Percentiles rank a stretch among this genome's conserved stretches.
phyloP scores from a whole-genome alignment of 2,888 invertebrate genomes.

The Ochlodes sylvanus region DNA sequence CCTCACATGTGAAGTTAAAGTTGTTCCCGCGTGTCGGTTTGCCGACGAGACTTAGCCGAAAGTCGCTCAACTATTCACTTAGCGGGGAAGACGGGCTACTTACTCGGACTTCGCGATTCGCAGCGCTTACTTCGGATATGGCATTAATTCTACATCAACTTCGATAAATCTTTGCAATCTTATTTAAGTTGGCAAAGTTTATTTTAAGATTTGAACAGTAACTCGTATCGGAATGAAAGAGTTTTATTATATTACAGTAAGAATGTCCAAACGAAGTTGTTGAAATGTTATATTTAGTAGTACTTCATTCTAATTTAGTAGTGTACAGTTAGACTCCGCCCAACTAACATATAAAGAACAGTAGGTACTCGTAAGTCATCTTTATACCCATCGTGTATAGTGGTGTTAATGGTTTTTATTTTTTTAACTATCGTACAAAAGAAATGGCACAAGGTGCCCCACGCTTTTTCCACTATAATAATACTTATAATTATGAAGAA shows the following conservation, averaged over 20 bases:
- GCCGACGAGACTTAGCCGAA: constrained; percentile 8
- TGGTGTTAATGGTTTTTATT: too few relatives aligned
- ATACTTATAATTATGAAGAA: too few relatives aligned
- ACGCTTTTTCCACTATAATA: too few relatives aligned
- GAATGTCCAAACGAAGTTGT: background rate
- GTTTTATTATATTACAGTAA: background rate
- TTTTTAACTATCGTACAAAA: too few relatives aligned
- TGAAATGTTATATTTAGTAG: background rate
- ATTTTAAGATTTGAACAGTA: constrained; percentile 3
- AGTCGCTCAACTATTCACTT: constrained; percentile 22
- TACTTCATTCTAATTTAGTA: too few relatives aligned
- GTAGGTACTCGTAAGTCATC: too few relatives aligned
- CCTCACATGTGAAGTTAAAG: background rate
- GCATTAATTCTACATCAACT: constrained; percentile 21
- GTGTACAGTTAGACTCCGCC: too few relatives aligned
- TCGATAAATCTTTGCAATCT: constrained; percentile 16
- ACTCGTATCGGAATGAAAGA: background rate
- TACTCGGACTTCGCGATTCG: constrained; percentile 18
- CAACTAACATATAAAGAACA: too few relatives aligned
- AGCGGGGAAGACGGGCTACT: constrained; percentile 16
- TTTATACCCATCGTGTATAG: too few relatives aligned
- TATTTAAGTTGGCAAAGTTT: constrained; percentile 4
- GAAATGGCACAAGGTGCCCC: too few relatives aligned
- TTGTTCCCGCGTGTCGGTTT: background rate
- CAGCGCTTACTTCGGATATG: constrained; percentile 12